Conservation (phyloP, 2,888 invertebrate genomes). For the Drosophila ezoana region DNA sequence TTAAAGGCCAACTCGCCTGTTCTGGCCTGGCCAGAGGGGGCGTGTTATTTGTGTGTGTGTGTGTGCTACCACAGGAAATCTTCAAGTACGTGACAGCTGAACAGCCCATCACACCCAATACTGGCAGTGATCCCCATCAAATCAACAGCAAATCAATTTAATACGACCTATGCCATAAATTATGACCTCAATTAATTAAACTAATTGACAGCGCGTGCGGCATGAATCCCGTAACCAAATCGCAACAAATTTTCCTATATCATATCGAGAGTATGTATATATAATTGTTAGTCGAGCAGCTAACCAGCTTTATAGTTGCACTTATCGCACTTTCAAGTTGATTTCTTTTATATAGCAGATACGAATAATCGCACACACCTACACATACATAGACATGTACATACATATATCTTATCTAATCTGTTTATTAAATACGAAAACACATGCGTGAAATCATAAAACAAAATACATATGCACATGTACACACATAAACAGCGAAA, state of each 20-base stretch:
- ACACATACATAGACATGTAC: conserved; percentile 4
- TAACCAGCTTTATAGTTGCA: conserved; percentile 51
- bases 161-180: conserved; percentile 62
- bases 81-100: conserved; percentile 47
- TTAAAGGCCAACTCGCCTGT: conserved; percentile 49
- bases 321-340: conserved; percentile 60
- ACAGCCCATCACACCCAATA: background rate
- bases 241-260: conserved; percentile 33
- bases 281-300: conserved; percentile 10
- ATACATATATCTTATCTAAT: conserved; percentile 66
- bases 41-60: background rate
- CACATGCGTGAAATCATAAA: conserved; percentile 69
- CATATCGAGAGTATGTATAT: conserved; percentile 1
- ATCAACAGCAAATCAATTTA: conserved; percentile 61
- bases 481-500: conserved; percentile 28
- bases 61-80: conserved; percentile 52
- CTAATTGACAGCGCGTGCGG: conserved; percentile 68
- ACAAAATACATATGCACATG: conserved; percentile 38
- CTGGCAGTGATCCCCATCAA: conserved; percentile 25
- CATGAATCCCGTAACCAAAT: conserved; percentile 34
- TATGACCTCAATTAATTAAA: conserved; percentile 71
- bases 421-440: conserved; percentile 71
- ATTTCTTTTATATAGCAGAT: conserved; percentile 48
- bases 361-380: conserved; percentile 29
- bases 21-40: conserved; percentile 20